Conservation (phyloP, 2,888 invertebrate genomes). For the Therioaphis trifolii region DNA sequence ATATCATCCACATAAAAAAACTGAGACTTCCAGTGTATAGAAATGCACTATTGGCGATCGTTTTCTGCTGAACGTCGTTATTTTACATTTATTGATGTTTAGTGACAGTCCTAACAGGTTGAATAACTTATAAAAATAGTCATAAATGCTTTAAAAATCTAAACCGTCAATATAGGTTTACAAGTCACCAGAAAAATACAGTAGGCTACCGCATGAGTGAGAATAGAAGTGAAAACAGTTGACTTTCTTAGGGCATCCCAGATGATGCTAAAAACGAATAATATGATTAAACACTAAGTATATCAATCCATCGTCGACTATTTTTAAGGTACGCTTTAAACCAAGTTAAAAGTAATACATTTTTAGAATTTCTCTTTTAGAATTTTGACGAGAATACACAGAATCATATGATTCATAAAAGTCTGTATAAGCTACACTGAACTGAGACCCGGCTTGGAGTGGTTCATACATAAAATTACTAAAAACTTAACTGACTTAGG, state of each 20-base stretch:
- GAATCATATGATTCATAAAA: too few species aligned
- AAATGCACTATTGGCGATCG: background rate
- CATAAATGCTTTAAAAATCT: too few species aligned
- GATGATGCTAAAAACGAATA: background rate
- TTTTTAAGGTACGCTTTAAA: conserved; percentile 16
- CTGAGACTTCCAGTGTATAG: too few species aligned
- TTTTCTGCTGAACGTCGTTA: conserved; percentile 7
- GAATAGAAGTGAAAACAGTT: background rate
- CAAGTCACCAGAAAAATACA: background rate
- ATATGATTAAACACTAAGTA: conserved; percentile 5
- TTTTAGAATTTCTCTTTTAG: too few species aligned
- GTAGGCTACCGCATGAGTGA: background rate
- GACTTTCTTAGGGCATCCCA: background rate
- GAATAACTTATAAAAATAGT: conserved; percentile 1
- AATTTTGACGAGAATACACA: conserved; percentile 1
- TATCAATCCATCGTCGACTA: background rate
- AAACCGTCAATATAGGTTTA: too few species aligned
- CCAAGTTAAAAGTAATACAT: conserved; percentile 6
- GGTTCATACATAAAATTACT: too few species aligned
- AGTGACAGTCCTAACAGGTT: background rate
- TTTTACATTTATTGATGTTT: conserved; percentile 15
- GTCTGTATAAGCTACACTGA: too few species aligned
- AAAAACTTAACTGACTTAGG: too few species aligned
- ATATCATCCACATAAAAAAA: too few species aligned
- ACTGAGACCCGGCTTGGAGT: too few species aligned